Evolutionary conservation across 1,140 invertebrate species (phyloP).

Genomic region (Phocides pigmalion): DNA sequence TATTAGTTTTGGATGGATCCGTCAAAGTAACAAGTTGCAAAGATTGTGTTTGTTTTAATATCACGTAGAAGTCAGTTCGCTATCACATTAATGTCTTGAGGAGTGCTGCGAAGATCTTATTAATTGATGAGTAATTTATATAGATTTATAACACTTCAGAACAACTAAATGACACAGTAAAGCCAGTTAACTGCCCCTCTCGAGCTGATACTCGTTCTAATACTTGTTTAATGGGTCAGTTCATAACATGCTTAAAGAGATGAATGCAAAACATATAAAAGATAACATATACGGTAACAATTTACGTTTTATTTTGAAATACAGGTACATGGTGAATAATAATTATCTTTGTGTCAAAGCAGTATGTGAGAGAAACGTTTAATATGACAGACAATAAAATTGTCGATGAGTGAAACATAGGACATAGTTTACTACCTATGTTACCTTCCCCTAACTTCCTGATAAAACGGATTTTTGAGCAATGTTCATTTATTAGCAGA

Average conservation of each 20-base stretch:
- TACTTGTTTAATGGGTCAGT: conserved; percentile 15
- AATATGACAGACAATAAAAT: no score
- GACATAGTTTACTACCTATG: no score
- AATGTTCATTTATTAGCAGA: no score
- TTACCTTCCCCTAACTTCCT: no score
- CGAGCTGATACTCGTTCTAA: conserved; percentile 19
- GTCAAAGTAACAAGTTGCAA: no score
- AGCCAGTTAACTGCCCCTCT: conserved; percentile 12
- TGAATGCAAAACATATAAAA: conserved; percentile 15
- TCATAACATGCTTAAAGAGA: conserved; percentile 21
- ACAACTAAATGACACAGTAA: conserved; percentile 27
- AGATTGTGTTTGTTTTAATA: no score
- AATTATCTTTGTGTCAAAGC: no score
- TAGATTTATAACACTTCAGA: conserved; percentile 43
- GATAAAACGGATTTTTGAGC: no score
- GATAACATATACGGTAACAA: conserved; percentile 2
- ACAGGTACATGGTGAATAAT: no score
- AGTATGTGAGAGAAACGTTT: no score
- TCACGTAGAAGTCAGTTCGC: conserved; percentile 50
- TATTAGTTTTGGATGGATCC: no score
- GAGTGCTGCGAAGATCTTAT: conserved; percentile 53
- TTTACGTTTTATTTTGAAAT: background rate
- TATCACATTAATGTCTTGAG: conserved; percentile 62
- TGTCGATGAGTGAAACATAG: no score
- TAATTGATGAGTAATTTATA: conserved; percentile 68